These are phyloP conservation scores for Semnornis frantzii DNA, from an alignment of 2,113 vertebrate species.

Conservation along the genomic window DNA sequence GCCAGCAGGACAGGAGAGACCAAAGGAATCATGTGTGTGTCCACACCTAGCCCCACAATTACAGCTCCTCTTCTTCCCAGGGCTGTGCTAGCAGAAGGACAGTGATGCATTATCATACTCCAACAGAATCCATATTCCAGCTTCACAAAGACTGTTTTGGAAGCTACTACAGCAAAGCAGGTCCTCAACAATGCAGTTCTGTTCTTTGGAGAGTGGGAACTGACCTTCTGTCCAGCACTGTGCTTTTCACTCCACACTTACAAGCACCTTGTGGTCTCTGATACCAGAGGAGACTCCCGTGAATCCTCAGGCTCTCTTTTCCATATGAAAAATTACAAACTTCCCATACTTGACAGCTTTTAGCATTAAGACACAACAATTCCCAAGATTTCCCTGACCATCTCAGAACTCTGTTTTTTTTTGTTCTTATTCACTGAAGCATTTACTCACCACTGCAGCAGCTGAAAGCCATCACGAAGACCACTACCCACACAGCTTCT, in stretches of 20 bases:
- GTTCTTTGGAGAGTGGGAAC: background rate
- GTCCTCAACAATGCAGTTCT: background rate
- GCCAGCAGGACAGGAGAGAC: background rate
- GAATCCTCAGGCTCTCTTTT: background rate
- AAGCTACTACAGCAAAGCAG: background rate
- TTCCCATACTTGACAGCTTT: background rate
- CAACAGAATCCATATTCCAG: background rate
- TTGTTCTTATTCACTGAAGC: background rate
- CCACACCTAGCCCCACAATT: rapidly evolving
- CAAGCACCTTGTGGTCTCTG: background rate
- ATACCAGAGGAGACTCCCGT: background rate
- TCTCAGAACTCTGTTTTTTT: background rate
- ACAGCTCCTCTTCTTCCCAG: background rate
- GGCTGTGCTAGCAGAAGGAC: background rate
- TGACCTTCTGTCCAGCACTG: background rate
- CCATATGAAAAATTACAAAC: background rate
- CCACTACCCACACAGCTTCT: background rate
- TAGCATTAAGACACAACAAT: background rate
- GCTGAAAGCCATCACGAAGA: background rate
- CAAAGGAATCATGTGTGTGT: background rate
- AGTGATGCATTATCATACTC: background rate
- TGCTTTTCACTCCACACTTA: background rate
- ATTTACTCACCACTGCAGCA: constrained; percentile 42
- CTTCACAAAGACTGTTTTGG: background rate
- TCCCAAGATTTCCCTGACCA: background rate